These are phyloP conservation scores for Seira sanloemensis DNA, from an alignment of 2,888 invertebrate species.

Conservation along the genomic window DNA sequence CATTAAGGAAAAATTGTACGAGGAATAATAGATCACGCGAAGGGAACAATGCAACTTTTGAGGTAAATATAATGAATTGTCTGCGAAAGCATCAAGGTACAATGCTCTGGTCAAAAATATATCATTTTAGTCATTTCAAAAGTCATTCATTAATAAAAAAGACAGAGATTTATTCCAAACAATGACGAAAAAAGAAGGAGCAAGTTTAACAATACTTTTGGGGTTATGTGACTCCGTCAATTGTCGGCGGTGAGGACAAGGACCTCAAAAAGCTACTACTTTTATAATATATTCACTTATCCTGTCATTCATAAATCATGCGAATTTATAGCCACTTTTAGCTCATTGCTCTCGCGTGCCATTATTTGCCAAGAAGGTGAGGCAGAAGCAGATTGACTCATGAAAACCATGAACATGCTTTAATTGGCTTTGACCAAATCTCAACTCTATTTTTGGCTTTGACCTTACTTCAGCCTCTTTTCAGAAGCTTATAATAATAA, in stretches of 20 bases:
- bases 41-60: constrained; percentile 2
- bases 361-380: constrained; percentile 9
- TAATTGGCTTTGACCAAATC: not conserved
- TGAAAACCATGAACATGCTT: not conserved
- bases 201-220: not conserved
- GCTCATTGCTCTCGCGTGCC: constrained; percentile 1
- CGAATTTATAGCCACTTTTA: constrained; percentile 23
- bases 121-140: constrained; percentile 21
- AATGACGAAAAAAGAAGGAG: constrained; percentile 27
- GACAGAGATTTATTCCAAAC: constrained; percentile 3
- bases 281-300: not conserved
- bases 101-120: constrained; percentile 14
- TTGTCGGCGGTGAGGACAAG: constrained; percentile 52
- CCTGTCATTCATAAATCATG: constrained; percentile 60
- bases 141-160: constrained; percentile 44
- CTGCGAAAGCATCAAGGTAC: not conserved
- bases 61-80: constrained; percentile 25
- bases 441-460: constrained; percentile 27
- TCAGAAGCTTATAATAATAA: not conserved
- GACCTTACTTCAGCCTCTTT: constrained; percentile 54
- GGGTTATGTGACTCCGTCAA: not conserved
- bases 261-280: constrained; percentile 41
- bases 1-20: constrained; percentile 2
- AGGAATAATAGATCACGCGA: constrained; percentile 15
- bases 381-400: not conserved